Evolutionary conservation across 2,888 invertebrate genomes (phyloP).

Genomic region (Malacosoma neustria): DNA sequence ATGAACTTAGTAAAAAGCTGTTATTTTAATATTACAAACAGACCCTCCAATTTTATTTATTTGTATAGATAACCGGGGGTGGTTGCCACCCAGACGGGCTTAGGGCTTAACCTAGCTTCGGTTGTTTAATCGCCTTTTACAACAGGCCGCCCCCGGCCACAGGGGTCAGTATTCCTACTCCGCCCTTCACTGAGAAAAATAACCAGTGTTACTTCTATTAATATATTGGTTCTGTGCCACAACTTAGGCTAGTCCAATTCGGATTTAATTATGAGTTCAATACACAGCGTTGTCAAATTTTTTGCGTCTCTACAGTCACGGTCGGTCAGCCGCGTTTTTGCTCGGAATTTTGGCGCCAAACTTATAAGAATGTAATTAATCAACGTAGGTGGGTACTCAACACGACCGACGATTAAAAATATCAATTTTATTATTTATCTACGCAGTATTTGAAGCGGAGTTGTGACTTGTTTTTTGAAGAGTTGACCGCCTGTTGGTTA

Average conservation of each 20-base stretch:
- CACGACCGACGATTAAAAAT: slow-evolving; percentile 3
- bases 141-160: too few relatives aligned
- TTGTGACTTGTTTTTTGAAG: slow-evolving; percentile 1
- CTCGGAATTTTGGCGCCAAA: slow-evolving; percentile 68
- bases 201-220: too few relatives aligned
- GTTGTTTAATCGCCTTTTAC: too few relatives aligned
- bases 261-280: slow-evolving; percentile 16
- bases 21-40: too few relatives aligned
- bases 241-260: slow-evolving; percentile 6
- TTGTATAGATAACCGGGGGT: too few relatives aligned
- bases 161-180: too few relatives aligned
- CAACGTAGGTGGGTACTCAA: slow-evolving; percentile 16
- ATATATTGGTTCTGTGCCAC: too few relatives aligned
- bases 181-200: too few relatives aligned
- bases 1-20: too few relatives aligned
- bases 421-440: slow-evolving; percentile 1
- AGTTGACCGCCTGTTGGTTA: slow-evolving; percentile 5
- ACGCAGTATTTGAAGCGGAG: background rate
- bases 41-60: too few relatives aligned
- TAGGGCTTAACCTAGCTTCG: too few relatives aligned
- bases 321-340: slow-evolving; percentile 64
- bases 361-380: slow-evolving; percentile 37
- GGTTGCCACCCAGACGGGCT: too few relatives aligned
- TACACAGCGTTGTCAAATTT: slow-evolving; percentile 17
- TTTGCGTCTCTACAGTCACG: slow-evolving; percentile 53